Evolutionary conservation across 2,888 invertebrate species (phyloP).

Genomic region (Drosophila paramelanica): DNA sequence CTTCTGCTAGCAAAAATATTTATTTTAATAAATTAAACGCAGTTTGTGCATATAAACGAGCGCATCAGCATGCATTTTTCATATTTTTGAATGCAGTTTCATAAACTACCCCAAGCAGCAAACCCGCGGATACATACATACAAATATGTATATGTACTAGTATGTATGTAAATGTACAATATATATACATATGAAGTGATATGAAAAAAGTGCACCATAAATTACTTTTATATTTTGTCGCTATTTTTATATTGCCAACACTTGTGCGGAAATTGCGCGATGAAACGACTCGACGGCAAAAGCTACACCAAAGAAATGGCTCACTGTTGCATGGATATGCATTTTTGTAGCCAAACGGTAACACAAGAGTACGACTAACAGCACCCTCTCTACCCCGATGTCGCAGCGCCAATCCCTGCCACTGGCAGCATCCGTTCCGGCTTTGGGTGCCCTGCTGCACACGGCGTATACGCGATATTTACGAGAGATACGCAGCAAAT

Average conservation of each 20-base stretch:
- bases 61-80: slow-evolving; percentile 73
- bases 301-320: slow-evolving; percentile 55
- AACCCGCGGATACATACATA: slow-evolving; percentile 12
- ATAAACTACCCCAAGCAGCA: slow-evolving; percentile 47
- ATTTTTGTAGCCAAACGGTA: slow-evolving; percentile 64
- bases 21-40: slow-evolving; percentile 75
- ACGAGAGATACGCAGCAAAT: slow-evolving; percentile 64
- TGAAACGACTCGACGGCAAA: slow-evolving; percentile 64
- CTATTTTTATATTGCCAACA: slow-evolving; percentile 80
- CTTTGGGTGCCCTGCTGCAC: slow-evolving; percentile 27
- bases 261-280: slow-evolving; percentile 80
- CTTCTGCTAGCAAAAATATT: slow-evolving; percentile 43
- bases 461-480: slow-evolving; percentile 67
- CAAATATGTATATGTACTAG: slow-evolving; percentile 6
- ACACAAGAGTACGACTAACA: slow-evolving; percentile 24
- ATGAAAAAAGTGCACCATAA: slow-evolving; percentile 76
- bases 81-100: slow-evolving; percentile 63
- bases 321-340: slow-evolving; percentile 60
- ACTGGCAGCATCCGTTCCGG: slow-evolving; percentile 32
- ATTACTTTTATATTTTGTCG: slow-evolving; percentile 80
- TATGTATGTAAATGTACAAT: slow-evolving; percentile 24
- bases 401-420: slow-evolving; percentile 2
- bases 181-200: slow-evolving; percentile 63
- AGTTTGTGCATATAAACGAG: slow-evolving; percentile 78
- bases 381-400: not conserved